Base-by-base conservation (phyloP, 2,888 invertebrate genomes). In the Noctua pronuba region DNA sequence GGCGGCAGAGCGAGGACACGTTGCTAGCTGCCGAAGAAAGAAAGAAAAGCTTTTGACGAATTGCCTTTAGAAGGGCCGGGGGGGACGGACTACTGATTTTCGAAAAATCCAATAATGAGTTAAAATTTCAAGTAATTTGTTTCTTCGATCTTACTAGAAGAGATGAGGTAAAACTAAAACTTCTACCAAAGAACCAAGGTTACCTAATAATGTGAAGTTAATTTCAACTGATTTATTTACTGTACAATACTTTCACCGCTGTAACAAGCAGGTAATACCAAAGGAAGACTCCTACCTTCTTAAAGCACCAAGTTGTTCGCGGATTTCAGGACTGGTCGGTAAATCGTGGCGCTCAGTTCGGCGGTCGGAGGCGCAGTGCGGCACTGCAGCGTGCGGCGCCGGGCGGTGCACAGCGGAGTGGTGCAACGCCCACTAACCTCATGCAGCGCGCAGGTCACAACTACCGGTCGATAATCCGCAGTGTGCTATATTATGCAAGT, bases 361-460 rank as follows among this genome's bases (percentile, higher is more conserved):
- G n/a, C 21, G 83, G 38, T 69, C 28, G 35, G 55, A 49, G 65
- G 35, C 79, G 64, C 68, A 82, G 52, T 82, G 74, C 74, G 74
- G 78, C 21, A 46, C 24, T 24, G 55, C 24, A 16, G 35, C 16
- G 28, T 8, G 18, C 2, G 35, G 21, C 35, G 35, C 7, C 21
- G 11, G 41, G 31, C 5, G 11, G 6, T 72, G 80, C 68, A 76
- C 4, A 31, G n/a, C 1, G 5, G 46, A 2, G 2, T 44, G 21
- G 31, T 82, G 78, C 78, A 82, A 73, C 67, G 44, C 67, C 73
- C 74, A 62, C 70, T 0, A 10, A 35, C 5, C 16, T 16, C 21
- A 4, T 75, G 71, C 84, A 83, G 11, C n/a, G 73, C 80, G 80
- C 83, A 83, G 60, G 76, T 58, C 68, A 35, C 1, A 11, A 44